Evolutionary conservation across 2,113 vertebrate species (phyloP).

Genomic region (Spilogale gracilis): DNA sequence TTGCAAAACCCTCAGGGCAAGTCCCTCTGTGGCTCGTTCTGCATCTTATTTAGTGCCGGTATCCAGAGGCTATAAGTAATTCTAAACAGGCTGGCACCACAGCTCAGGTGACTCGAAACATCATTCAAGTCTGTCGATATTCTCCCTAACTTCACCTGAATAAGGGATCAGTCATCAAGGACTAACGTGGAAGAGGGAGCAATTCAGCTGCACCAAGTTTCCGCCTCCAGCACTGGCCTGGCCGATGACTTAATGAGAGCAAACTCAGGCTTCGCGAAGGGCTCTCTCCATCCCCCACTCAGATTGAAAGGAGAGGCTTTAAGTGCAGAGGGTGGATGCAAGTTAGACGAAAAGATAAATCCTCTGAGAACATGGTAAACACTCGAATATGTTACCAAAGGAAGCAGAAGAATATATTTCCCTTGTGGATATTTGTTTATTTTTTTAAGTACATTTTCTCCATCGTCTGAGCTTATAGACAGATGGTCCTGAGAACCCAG

Average conservation of each 20-base stretch:
- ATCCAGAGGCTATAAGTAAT: conserved; percentile 75
- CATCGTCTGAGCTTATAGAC: background rate
- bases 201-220: background rate
- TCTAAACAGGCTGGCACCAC: conserved; percentile 41
- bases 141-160: background rate
- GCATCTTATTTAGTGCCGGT: conserved; percentile 75
- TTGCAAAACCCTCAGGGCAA: conserved; percentile 76
- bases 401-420: conserved; percentile 50
- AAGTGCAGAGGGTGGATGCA: background rate
- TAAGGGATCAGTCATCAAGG: conserved; percentile 24
- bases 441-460: conserved; percentile 63
- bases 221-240: background rate
- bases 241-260: conserved; percentile 10
- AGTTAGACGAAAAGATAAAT: conserved; percentile 40
- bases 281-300: background rate
- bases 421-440: background rate
- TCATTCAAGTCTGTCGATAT: conserved; percentile 68
- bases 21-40: conserved; percentile 76
- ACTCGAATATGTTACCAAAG: conserved; percentile 59
- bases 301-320: conserved; percentile 26
- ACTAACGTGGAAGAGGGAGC: background rate
- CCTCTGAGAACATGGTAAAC: conserved; percentile 52
- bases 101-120: conserved; percentile 37
- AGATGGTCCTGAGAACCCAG: conserved; percentile 24
- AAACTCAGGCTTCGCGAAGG: background rate